phyloP scores from a whole-genome alignment of 2,113 vertebrate species.

The Kobus ellipsiprymnus region DNA sequence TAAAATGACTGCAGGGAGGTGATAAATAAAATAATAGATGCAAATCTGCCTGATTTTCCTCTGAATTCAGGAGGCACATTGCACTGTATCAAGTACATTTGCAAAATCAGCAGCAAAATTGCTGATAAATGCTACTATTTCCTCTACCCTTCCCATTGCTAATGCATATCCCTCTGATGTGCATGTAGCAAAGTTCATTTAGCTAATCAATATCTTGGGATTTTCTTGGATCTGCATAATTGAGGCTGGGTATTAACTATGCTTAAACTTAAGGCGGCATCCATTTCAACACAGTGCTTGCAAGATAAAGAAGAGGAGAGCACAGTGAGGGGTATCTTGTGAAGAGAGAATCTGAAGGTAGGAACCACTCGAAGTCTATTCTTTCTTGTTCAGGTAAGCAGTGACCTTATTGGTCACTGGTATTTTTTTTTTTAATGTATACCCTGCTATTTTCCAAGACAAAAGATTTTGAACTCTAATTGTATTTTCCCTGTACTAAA shows the following conservation, averaged over 20 bases:
- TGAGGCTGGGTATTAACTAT: conserved; percentile 59
- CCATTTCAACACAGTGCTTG: neutral
- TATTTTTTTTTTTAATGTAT: neutral
- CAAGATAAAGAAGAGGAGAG: conserved; percentile 13
- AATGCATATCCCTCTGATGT: conserved; percentile 42
- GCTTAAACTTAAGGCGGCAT: conserved; percentile 61
- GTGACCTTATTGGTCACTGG: neutral
- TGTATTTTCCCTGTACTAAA: neutral
- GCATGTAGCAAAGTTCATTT: conserved; percentile 52
- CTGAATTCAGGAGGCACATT: conserved; percentile 36
- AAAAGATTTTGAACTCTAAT: conserved; percentile 24
- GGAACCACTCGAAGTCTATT: neutral
- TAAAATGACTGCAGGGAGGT: conserved; percentile 48
- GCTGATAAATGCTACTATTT: conserved; percentile 13
- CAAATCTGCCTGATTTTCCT: conserved; percentile 58
- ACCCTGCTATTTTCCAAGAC: conserved; percentile 13
- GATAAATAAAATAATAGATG: conserved; percentile 67
- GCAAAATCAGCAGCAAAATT: conserved; percentile 44
- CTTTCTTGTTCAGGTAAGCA: neutral
- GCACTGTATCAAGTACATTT: conserved; percentile 37
- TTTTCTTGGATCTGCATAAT: conserved; percentile 50
- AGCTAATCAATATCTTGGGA: conserved; percentile 66
- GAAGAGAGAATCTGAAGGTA: neutral
- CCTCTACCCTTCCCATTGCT: neutral
- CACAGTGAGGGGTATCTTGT: neutral